Percentiles rank a stretch among this genome's conserved stretches.
These are phyloP conservation scores for Trilocha varians DNA, from an alignment of 2,888 invertebrate genomes.

Conservation along the genomic window DNA sequence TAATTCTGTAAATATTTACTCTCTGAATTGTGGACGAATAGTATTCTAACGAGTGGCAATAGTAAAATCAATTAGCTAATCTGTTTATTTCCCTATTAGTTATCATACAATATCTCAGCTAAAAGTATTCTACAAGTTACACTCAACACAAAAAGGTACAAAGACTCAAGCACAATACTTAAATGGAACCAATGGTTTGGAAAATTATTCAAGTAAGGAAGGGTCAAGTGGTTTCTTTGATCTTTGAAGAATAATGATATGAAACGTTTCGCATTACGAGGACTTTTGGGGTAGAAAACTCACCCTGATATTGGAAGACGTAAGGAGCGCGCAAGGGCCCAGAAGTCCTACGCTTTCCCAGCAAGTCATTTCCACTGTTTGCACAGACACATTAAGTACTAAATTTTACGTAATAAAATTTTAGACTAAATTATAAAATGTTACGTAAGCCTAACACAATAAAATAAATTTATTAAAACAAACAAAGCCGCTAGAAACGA, in stretches of 20 bases:
- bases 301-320: conserved; percentile 65
- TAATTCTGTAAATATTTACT: conserved; percentile 3
- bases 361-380: conserved; percentile 60
- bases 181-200: conserved; percentile 15
- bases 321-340: conserved; percentile 67
- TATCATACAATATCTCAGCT: too few relatives aligned
- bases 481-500: conserved; percentile 61
- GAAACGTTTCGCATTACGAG: background rate
- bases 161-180: background rate
- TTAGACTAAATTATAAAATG: conserved; percentile 11
- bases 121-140: background rate
- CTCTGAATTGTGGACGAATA: background rate
- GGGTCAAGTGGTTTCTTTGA: conserved; percentile 14
- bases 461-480: conserved; percentile 25
- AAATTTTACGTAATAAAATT: background rate
- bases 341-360: conserved; percentile 70
- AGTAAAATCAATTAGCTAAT: conserved; percentile 1
- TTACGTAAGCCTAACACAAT: conserved; percentile 53
- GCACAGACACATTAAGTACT: conserved; percentile 27
- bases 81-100: too few relatives aligned
- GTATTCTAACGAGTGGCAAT: background rate
- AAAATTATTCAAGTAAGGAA: conserved; percentile 21
- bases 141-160: background rate
- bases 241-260: background rate
- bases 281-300: conserved; percentile 30